Percentiles rank a stretch among this genome's conserved stretches.
Evolutionary conservation across 2,797 vertebrate genomes (phyloP).

Genomic region (Dendrocincla tyrannina): DNA sequence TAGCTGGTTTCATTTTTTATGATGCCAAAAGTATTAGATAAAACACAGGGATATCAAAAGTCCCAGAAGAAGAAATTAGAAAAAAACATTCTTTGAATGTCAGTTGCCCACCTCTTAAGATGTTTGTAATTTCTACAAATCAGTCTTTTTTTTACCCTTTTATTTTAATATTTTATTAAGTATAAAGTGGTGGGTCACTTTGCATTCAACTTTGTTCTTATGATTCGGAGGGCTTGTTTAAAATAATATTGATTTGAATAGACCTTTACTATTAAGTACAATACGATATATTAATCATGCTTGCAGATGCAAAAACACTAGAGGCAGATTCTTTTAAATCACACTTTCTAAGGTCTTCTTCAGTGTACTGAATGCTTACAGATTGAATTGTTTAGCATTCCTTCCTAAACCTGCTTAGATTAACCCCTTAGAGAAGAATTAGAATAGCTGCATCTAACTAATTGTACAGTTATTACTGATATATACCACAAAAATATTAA

Average conservation of each 20-base stretch:
- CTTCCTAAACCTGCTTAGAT: not conserved
- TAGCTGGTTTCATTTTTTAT: not conserved
- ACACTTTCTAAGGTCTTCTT: not conserved
- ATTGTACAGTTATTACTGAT: not conserved
- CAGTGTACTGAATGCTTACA: not conserved
- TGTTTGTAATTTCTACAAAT: not conserved
- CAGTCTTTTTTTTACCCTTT: not conserved
- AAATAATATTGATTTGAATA: not conserved
- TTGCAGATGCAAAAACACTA: not conserved
- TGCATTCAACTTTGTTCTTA: not conserved
- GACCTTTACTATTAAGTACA: not conserved
- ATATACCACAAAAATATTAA: not conserved
- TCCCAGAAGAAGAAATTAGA: not conserved
- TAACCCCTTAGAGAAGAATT: not conserved
- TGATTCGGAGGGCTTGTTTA: not conserved
- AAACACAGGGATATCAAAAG: not conserved
- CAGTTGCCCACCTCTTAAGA: not conserved
- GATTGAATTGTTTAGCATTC: not conserved
- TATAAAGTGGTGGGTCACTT: not conserved
- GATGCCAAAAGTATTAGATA: not conserved
- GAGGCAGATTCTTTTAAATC: not conserved
- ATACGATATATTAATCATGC: not conserved
- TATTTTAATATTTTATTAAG: not conserved
- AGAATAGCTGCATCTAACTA: not conserved
- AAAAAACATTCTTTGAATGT: not conserved